A percentile compares a stretch with the other conserved stretches of the same genome.
Conservation (phyloP, 2,113 vertebrate genomes). For the Naja naja region DNA sequence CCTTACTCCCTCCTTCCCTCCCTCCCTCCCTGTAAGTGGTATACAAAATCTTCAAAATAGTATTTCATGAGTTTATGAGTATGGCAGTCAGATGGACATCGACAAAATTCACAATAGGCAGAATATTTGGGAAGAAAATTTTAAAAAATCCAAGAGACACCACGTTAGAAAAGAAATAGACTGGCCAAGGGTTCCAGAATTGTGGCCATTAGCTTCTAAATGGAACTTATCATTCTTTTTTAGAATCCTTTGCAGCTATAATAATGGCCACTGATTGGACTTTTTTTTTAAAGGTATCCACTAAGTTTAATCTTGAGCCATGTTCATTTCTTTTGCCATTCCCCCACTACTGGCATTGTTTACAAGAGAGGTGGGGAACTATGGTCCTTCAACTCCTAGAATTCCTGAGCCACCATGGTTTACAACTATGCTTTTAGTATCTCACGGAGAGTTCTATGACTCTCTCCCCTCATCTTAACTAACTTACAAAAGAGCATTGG, state of each 20-base stretch:
- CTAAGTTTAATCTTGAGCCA: not conserved
- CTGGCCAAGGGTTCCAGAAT: not conserved
- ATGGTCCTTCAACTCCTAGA: not conserved
- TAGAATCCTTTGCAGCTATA: not conserved
- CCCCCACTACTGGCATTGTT: not conserved
- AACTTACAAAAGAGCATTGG: not conserved
- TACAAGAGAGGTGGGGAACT: not conserved
- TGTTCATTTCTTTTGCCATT: not conserved
- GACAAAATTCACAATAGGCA: not conserved
- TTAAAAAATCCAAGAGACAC: not conserved
- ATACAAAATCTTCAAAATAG: not conserved
- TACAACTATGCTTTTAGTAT: not conserved
- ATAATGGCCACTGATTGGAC: not conserved
- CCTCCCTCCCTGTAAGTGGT: not conserved
- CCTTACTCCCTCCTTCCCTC: not conserved
- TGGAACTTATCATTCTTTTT: not conserved
- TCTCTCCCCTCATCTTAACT: not conserved
- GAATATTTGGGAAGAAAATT: not conserved
- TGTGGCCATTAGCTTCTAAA: not conserved
- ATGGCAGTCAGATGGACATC: no score
- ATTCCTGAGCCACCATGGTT: not conserved
- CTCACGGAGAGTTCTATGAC: not conserved
- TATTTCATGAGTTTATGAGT: not conserved
- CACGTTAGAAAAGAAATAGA: not conserved
- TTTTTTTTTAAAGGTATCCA: not conserved